Evolutionary conservation across 2,888 invertebrate genomes (phyloP), one percentile per base, ranked within the genome.

Genomic region (Osmoderma eremita): DNA sequence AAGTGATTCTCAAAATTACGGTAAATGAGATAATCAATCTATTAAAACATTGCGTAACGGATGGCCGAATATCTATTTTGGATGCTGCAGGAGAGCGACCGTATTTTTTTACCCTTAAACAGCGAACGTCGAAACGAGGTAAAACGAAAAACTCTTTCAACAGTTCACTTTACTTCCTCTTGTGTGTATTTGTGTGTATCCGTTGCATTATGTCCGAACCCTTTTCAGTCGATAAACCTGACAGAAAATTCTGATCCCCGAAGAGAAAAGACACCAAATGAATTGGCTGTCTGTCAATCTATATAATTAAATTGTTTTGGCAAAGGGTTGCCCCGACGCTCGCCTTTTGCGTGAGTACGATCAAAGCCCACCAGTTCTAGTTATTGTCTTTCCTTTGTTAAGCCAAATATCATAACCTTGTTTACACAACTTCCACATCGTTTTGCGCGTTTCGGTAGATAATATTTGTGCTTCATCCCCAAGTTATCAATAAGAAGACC

Each of bases 241-340:
- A 62, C 65, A 67, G 68, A 71, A 73, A 69, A 76, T 78, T 70
- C 71, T 73, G 71, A 72, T 73, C 65, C 78, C 75, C 75, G 73
- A 70, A 73, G 74, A 77, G 79, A 79, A 80, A 80, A 80, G 81
- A 82, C 81, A 81, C 76, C 81, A 81, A 83, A 82, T 82, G 82
- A 82, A 83, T 82, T 80, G 81, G 75, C 82, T 81, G 83, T 82
- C 83, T 81, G 81, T 82, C 83, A 83, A 83, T 82, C 83, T 82
- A 81, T 82, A 80, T 82, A 82, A 83, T 82, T 81, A 81, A 81
- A 83, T 83, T 82, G 82, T 80, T 80, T 76, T 77, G 76, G 76
- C 63, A 71, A 61, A 61, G 58, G 58, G 58, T 61, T 61, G 42
- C 38, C 10, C 3, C 10, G 10, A 30, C 30, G 30, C 10, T 10